phyloP scores from a whole-genome alignment of 2,113 vertebrate genomes.

The Dipodomys ordii region DNA sequence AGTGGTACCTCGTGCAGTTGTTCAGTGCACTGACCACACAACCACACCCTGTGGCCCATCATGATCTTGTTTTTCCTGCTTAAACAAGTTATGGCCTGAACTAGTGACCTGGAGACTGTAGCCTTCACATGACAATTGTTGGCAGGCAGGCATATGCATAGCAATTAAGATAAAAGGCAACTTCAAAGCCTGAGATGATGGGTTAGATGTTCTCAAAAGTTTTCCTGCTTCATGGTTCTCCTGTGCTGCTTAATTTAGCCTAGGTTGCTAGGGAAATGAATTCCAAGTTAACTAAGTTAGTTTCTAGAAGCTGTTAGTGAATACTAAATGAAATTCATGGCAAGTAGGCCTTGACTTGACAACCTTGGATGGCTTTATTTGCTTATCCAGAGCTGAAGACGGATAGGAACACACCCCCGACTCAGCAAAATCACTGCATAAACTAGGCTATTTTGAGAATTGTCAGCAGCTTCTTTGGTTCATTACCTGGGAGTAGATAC shows the following conservation, averaged over 20 bases:
- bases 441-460: constrained; percentile 36
- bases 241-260: constrained; percentile 55
- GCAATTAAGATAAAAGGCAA: constrained; percentile 68
- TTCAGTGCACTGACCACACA: neutral
- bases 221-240: neutral
- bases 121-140: constrained; percentile 6
- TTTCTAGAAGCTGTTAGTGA: constrained; percentile 46
- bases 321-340: constrained; percentile 56
- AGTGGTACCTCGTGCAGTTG: neutral
- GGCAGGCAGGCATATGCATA: neutral
- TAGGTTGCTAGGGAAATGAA: constrained; percentile 64
- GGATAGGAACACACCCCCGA: neutral
- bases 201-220: constrained; percentile 52
- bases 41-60: constrained; percentile 3
- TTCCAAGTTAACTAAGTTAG: constrained; percentile 44
- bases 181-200: constrained; percentile 60
- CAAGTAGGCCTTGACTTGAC: constrained; percentile 31
- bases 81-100: constrained; percentile 55
- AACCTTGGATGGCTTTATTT: constrained; percentile 48
- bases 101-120: constrained; percentile 45
- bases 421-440: constrained; percentile 26
- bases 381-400: constrained; percentile 38
- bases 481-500: no score
- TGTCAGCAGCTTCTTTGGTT: neutral
- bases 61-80: constrained; percentile 66